Conservation (phyloP, 2,113 vertebrate species). For the Ptychochromis oligacanthus region DNA sequence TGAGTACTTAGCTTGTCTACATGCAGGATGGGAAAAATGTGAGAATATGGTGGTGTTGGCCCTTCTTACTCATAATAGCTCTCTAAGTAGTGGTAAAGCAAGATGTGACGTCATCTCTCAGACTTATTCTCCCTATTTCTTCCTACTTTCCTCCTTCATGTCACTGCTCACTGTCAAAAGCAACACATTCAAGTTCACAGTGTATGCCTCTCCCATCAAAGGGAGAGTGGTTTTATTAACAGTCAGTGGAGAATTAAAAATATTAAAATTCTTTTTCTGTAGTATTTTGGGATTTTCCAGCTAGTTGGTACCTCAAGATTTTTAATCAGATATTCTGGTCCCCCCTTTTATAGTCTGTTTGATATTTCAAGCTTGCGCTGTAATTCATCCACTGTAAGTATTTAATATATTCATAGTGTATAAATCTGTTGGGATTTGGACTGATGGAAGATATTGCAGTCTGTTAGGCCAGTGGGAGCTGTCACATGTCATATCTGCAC, state of each 20-base stretch:
- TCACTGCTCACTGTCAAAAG: slow-evolving; percentile 64
- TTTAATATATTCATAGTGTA: slow-evolving; percentile 42
- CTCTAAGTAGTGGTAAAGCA: slow-evolving; percentile 57
- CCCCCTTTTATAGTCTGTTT: not conserved
- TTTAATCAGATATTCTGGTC: not conserved
- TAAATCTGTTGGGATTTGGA: slow-evolving; percentile 25
- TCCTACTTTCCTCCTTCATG: slow-evolving; percentile 34
- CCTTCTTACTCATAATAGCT: slow-evolving; percentile 44
- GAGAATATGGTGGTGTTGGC: not conserved
- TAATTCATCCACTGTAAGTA: slow-evolving; percentile 15
- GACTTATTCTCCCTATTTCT: slow-evolving; percentile 21
- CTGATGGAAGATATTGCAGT: slow-evolving; percentile 10
- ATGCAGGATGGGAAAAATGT: not conserved
- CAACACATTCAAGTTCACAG: slow-evolving; percentile 54
- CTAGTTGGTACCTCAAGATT: not conserved
- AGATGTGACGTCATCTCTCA: slow-evolving; percentile 44
- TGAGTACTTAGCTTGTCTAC: not conserved
- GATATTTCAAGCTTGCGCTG: slow-evolving; percentile 5
- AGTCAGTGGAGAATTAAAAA: slow-evolving; percentile 13
- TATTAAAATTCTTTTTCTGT: slow-evolving; percentile 10
- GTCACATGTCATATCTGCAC: not conserved
- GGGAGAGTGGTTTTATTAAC: not conserved
- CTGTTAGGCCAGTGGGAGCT: not conserved
- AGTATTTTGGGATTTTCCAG: not conserved
- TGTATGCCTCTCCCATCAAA: slow-evolving; percentile 33